These are phyloP conservation scores for Pituophis catenifer DNA, from an alignment of 2,113 vertebrate genomes.

Conservation along the genomic window DNA sequence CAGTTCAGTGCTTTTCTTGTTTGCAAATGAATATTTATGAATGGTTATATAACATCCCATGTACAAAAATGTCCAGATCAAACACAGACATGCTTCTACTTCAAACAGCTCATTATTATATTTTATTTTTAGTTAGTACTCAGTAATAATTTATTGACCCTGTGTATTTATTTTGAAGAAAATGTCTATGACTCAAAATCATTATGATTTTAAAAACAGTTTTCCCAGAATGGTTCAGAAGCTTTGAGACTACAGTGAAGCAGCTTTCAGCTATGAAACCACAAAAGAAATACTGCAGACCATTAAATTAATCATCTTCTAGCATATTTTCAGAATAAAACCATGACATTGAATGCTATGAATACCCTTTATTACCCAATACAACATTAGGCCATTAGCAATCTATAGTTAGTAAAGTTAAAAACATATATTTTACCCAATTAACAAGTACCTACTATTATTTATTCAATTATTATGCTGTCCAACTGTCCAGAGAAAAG, in stretches of 20 bases:
- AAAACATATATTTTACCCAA: conserved; percentile 24
- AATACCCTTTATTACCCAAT: background rate
- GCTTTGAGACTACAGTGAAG: conserved; percentile 18
- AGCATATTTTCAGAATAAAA: conserved; percentile 1
- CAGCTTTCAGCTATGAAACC: conserved; percentile 10
- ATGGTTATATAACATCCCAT: conserved; percentile 1
- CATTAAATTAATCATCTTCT: background rate
- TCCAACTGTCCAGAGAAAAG: background rate
- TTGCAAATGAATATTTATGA: background rate
- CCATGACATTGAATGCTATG: conserved; percentile 16
- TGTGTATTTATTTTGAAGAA: background rate
- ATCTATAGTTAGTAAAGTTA: conserved; percentile 3
- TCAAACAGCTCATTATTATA: background rate
- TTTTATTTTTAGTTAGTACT: background rate
- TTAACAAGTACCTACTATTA: conserved; percentile 22
- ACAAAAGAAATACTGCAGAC: conserved; percentile 28
- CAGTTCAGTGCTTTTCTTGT: background rate
- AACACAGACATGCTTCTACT: background rate
- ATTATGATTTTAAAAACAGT: background rate
- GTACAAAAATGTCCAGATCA: background rate
- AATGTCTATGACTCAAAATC: background rate
- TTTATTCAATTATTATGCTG: background rate
- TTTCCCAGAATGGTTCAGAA: background rate
- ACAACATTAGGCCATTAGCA: background rate
- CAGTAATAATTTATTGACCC: background rate